These are phyloP conservation scores for Lycaon pictus DNA, from an alignment of 2,113 vertebrate species.

Conservation along the genomic window DNA sequence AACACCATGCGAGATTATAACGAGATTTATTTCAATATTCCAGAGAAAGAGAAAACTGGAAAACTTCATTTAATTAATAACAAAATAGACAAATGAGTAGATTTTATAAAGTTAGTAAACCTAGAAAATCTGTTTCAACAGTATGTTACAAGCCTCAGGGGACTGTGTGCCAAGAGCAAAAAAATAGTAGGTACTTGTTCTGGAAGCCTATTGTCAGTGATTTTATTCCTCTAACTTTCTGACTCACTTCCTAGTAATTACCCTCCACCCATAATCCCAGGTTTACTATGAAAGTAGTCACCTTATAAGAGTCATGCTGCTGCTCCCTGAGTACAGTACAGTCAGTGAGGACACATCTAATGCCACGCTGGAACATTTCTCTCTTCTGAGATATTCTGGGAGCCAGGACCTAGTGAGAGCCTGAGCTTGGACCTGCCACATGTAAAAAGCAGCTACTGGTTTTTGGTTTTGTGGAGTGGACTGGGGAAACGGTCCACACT, in stretches of 20 bases:
- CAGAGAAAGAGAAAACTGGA: background rate
- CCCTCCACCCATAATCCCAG: background rate
- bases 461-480: background rate
- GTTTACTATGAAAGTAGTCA: background rate
- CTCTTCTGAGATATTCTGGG: background rate
- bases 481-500: background rate
- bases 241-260: background rate
- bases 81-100: background rate
- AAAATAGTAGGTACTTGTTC: background rate
- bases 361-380: background rate
- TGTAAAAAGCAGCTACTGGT: background rate
- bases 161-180: background rate
- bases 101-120: background rate
- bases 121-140: constrained; percentile 22
- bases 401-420: background rate
- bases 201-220: background rate
- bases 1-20: background rate
- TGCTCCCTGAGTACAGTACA: background rate
- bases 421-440: background rate
- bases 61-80: background rate
- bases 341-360: background rate
- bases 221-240: background rate
- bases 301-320: background rate
- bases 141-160: background rate
- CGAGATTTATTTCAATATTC: background rate